Evolutionary conservation across 2,888 invertebrate genomes (phyloP).

Genomic region (Pristionchus maxplancki): DNA sequence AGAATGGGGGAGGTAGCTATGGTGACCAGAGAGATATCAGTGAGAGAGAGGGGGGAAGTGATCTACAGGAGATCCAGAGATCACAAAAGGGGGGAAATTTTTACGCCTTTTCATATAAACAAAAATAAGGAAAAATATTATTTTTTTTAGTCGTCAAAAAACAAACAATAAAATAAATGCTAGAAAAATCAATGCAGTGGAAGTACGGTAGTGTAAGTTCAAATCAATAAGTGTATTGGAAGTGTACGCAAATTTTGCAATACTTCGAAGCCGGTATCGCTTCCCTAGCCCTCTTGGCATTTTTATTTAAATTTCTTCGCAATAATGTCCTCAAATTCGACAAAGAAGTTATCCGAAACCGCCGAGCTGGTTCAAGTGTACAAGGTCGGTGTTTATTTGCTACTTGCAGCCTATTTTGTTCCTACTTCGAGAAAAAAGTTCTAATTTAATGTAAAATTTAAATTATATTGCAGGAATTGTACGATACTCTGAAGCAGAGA

Average conservation of each 20-base stretch:
- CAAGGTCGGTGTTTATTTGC: not conserved
- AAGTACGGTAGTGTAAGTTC: not conserved
- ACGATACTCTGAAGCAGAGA: not conserved
- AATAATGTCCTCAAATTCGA: not conserved
- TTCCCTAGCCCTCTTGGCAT: no score
- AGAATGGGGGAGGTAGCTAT: not conserved
- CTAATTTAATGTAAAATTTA: no score
- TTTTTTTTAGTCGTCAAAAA: not conserved
- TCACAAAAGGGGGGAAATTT: no score
- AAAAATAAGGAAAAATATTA: not conserved
- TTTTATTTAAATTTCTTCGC: not conserved
- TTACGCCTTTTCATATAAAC: no score
- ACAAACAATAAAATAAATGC: no score
- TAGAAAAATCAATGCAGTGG: not conserved
- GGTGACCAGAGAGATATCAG: not conserved
- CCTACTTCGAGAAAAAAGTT: no score
- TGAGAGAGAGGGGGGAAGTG: not conserved
- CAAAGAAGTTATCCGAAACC: not conserved
- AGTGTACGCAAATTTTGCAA: not conserved
- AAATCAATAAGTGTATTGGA: not conserved
- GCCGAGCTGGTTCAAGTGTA: not conserved
- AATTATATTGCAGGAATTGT: not conserved
- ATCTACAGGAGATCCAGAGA: not conserved
- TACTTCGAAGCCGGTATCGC: not conserved
- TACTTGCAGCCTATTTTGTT: not conserved